Evolutionary conservation across 2,888 invertebrate genomes (phyloP), one percentile per base, ranked within the genome.

Genomic region (Spisula subtruncata): DNA sequence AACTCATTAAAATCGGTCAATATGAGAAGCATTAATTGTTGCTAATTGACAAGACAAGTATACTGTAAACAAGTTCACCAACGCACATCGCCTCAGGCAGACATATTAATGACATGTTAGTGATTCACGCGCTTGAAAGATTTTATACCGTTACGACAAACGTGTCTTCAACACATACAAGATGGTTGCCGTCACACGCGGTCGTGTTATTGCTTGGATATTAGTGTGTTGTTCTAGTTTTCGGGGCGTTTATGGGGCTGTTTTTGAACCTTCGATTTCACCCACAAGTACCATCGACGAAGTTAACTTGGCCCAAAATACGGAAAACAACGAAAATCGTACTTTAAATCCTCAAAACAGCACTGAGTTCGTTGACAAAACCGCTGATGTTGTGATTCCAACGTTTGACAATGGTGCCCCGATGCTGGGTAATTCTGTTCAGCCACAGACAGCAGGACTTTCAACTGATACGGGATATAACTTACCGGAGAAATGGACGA

Each of bases 401-500:
- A 75, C 32, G 32, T n/a, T 60, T 60, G 60, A 18, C 60, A 20
- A 25, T 18, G 25, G n/a, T 71, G 32, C n/a, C 29, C 29, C 29
- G 5, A 20, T 18, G 35, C 16, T 75, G 0, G 75, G 35, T 66
- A 66, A 25, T 25, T n/a, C 12, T 25, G 25, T 66, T 25, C n/a
- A 5, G 1, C 16, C 29, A 32, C 5, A 25, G 75, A 75, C 18
- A 32, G 32, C 75, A 75, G 32, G 10, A 18, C 18, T 29, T 6
- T 0, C 25, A 46, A 29, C 20, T 0, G 2, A 20, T 16, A 29
- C 5, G 0, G 12, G 56, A 35, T 85, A 80, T 54, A 81, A 83
- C 81, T 82, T 92, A 35, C 93, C 93, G 2, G 56, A 60, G 0
- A 81, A 60, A 18, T 93, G 92, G 93, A 87, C 83, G 8, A 48